Evolutionary conservation across 2,113 vertebrate species (phyloP).

Genomic region (Opisthocomus hoazin): DNA sequence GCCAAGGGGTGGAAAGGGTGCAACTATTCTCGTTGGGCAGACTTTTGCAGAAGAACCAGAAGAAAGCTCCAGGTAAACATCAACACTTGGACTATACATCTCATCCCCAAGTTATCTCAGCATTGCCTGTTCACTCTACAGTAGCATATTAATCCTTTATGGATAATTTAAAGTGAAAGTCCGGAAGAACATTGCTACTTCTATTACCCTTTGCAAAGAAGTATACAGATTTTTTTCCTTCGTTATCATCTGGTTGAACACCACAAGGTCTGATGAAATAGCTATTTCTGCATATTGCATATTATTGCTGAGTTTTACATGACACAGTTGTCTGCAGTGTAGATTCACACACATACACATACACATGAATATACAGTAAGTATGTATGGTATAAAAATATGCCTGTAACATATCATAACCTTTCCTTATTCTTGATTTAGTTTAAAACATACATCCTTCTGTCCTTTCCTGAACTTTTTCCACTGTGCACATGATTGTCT

Average conservation of each 20-base stretch:
- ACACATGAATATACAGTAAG: not conserved
- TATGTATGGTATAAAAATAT: not conserved
- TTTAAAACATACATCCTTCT: not conserved
- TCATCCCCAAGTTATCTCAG: not conserved
- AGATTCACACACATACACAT: accelerated
- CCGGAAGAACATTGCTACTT: not conserved
- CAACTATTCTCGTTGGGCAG: not conserved
- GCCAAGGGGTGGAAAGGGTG: not conserved
- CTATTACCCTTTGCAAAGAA: not conserved
- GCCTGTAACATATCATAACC: not conserved
- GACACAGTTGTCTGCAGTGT: not conserved
- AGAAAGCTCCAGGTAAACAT: not conserved
- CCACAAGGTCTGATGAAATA: not conserved
- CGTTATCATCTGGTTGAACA: not conserved
- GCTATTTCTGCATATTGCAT: not conserved
- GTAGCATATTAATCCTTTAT: not conserved
- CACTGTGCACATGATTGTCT: not conserved
- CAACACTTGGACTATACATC: not conserved
- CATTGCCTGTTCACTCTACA: not conserved
- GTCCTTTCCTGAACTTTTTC: not conserved
- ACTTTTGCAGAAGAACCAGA: not conserved
- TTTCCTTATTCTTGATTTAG: not conserved
- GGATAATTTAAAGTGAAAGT: not conserved
- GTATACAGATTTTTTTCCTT: not conserved
- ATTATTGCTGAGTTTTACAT: not conserved